Evolutionary conservation across 2,113 vertebrate genomes (phyloP).

Genomic region (Ailuropoda melanoleuca): DNA sequence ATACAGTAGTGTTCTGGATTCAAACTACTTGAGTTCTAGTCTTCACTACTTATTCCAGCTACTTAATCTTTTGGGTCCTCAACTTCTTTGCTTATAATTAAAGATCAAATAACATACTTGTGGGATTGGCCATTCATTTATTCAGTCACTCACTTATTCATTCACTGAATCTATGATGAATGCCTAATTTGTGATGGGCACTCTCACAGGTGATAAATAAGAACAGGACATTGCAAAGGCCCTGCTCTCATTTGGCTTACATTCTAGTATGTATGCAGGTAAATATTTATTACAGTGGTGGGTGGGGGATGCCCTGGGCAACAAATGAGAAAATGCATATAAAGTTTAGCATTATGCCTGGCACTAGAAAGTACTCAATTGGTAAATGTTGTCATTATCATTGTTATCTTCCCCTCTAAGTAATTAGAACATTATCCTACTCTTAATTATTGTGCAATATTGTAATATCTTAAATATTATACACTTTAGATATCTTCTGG

Average conservation of each 20-base stretch:
- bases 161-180: neutral
- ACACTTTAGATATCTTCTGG: neutral
- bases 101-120: neutral
- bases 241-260: neutral
- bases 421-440: neutral
- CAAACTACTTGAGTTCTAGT: neutral
- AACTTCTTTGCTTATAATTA: neutral
- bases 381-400: neutral
- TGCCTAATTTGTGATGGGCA: neutral
- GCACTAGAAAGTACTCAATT: neutral
- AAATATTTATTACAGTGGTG: neutral
- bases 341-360: neutral
- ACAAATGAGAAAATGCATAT: neutral
- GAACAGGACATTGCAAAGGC: neutral
- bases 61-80: neutral
- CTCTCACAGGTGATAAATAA: neutral
- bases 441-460: neutral
- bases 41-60: neutral
- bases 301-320: rapidly evolving
- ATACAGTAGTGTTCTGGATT: neutral
- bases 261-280: neutral
- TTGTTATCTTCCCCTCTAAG: neutral
- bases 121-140: neutral
- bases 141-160: neutral
- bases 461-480: neutral